Evolutionary conservation across 2,888 invertebrate genomes (phyloP).

Genomic region (Argyresthia albistria): DNA sequence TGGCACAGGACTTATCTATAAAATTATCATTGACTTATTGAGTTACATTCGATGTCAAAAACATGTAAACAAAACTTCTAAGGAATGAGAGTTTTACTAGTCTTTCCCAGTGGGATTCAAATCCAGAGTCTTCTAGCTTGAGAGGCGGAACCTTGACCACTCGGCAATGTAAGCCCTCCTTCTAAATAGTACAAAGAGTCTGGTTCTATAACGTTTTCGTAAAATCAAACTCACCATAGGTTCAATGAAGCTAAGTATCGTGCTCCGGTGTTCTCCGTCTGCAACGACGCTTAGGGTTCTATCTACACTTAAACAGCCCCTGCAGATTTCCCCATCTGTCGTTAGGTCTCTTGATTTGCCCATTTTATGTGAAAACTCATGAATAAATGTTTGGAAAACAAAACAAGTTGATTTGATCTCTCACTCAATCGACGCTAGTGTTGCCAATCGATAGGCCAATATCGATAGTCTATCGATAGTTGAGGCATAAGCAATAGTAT

Average conservation of each 20-base stretch:
- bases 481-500: too few relatives aligned
- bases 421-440: too few relatives aligned
- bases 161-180: neutral
- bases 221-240: neutral
- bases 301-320: neutral
- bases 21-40: neutral
- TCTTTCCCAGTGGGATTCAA: too few relatives aligned
- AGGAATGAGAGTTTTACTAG: neutral
- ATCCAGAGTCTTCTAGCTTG: too few relatives aligned
- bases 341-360: too few relatives aligned
- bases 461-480: too few relatives aligned
- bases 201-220: neutral
- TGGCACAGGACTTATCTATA: neutral
- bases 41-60: neutral
- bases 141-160: neutral
- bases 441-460: too few relatives aligned
- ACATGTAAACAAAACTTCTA: neutral
- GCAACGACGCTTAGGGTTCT: neutral
- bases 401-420: too few relatives aligned
- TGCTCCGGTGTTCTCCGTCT: neutral
- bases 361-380: too few relatives aligned
- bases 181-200: neutral
- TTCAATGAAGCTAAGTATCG: neutral
- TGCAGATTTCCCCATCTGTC: neutral
- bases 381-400: too few relatives aligned